Conservation (phyloP, 2,797 vertebrate species). For the Tamandua tetradactyla region DNA sequence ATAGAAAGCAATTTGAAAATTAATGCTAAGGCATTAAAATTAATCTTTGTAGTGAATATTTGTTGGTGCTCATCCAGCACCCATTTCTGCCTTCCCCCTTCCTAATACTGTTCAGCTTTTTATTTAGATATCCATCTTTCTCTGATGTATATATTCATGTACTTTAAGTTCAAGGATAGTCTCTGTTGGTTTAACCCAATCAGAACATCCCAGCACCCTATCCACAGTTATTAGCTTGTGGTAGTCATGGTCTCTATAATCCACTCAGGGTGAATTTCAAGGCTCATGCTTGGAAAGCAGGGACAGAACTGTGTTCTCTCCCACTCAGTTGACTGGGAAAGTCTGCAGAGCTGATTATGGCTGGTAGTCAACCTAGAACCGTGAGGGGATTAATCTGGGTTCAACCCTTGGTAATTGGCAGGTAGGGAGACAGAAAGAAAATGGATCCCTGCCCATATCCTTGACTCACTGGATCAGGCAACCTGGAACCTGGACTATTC, state of each 20-base stretch:
- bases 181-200: not conserved
- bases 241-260: not conserved
- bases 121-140: not conserved
- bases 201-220: not conserved
- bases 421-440: not conserved
- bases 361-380: not conserved
- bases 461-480: not conserved
- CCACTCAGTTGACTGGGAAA: not conserved
- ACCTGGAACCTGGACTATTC: not conserved
- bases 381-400: not conserved
- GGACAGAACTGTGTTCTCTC: not conserved
- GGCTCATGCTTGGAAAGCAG: not conserved
- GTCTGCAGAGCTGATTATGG: not conserved
- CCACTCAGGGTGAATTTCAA: not conserved
- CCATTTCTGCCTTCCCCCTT: conserved; percentile 3
- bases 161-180: not conserved
- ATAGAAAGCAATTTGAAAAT: not conserved
- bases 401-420: not conserved
- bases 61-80: not conserved
- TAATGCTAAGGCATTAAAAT: not conserved
- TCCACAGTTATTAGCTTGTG: not conserved
- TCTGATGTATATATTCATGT: not conserved
- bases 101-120: not conserved
- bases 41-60: not conserved
- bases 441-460: not conserved